Percentiles rank a stretch among this genome's conserved stretches.
These are phyloP conservation scores for Ciconia nigra DNA, from an alignment of 2,797 vertebrate species.

Conservation along the genomic window DNA sequence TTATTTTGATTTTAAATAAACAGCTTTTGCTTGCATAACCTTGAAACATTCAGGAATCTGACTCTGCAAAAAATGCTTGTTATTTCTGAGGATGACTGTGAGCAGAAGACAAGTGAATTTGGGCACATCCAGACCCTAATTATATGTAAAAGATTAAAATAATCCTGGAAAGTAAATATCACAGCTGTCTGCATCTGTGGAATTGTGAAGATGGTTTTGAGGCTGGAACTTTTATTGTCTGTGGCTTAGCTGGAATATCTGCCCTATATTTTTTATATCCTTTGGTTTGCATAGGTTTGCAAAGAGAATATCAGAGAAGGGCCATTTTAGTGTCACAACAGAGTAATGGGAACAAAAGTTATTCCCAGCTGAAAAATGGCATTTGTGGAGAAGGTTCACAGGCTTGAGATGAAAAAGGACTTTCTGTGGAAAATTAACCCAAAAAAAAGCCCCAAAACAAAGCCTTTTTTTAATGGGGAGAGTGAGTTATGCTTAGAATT, in stretches of 20 bases:
- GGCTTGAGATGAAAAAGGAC: neutral
- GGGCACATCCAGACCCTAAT: neutral
- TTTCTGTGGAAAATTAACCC: neutral
- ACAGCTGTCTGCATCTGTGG: neutral
- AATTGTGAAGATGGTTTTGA: neutral
- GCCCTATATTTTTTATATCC: neutral
- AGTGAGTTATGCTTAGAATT: neutral
- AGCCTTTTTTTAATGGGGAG: accelerated
- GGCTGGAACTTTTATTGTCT: neutral
- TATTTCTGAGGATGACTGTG: neutral
- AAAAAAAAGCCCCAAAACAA: neutral
- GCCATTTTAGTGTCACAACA: neutral
- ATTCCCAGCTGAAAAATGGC: neutral
- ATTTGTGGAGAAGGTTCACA: neutral
- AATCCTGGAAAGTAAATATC: neutral
- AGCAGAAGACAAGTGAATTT: neutral
- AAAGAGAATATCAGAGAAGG: neutral
- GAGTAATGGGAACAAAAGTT: neutral
- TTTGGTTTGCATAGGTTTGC: neutral
- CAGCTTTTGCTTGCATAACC: neutral
- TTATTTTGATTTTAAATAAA: neutral
- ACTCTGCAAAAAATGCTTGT: neutral
- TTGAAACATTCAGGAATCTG: neutral
- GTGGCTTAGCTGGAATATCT: neutral
- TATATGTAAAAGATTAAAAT: neutral